phyloP scores from a whole-genome alignment of 2,113 vertebrate genomes.

The Cyprinodon brontotheroides region DNA sequence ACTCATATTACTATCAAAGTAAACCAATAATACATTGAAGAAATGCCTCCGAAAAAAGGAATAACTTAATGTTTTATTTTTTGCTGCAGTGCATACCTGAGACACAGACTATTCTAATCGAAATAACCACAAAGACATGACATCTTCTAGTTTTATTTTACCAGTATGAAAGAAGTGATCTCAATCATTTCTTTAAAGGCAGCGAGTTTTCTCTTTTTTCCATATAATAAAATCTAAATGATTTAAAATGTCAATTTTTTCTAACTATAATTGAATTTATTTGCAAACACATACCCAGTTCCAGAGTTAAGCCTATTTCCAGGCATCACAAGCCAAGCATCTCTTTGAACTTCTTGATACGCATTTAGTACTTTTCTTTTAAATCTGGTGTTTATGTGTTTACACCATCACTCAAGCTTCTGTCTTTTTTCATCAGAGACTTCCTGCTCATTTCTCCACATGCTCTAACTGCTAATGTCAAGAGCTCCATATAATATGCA shows the following conservation, averaged over 20 bases:
- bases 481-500: constrained; percentile 75
- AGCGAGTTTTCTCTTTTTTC: constrained; percentile 9
- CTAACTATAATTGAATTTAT: constrained; percentile 18
- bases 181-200: constrained; percentile 7
- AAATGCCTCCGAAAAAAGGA: constrained; percentile 62
- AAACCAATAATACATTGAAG: constrained; percentile 63
- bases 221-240: constrained; percentile 32
- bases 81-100: constrained; percentile 15
- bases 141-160: constrained; percentile 30
- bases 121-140: constrained; percentile 11
- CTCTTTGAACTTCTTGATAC: constrained; percentile 13
- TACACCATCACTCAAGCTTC: constrained; percentile 20
- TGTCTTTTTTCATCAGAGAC: constrained; percentile 40
- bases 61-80: constrained; percentile 32
- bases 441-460: constrained; percentile 37
- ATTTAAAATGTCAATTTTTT: constrained; percentile 20
- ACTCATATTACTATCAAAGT: constrained; percentile 54
- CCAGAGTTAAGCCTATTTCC: neutral
- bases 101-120: constrained; percentile 45
- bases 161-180: constrained; percentile 42
- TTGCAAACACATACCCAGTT: constrained; percentile 12
- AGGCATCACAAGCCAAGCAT: constrained; percentile 1
- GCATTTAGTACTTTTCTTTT: constrained; percentile 8
- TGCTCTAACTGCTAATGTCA: constrained; percentile 54
- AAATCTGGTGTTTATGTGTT: constrained; percentile 36